Percentiles rank a stretch among this genome's conserved stretches.
These are phyloP conservation scores for Notiomystis cincta DNA, from an alignment of 2,113 vertebrate species.

Conservation along the genomic window DNA sequence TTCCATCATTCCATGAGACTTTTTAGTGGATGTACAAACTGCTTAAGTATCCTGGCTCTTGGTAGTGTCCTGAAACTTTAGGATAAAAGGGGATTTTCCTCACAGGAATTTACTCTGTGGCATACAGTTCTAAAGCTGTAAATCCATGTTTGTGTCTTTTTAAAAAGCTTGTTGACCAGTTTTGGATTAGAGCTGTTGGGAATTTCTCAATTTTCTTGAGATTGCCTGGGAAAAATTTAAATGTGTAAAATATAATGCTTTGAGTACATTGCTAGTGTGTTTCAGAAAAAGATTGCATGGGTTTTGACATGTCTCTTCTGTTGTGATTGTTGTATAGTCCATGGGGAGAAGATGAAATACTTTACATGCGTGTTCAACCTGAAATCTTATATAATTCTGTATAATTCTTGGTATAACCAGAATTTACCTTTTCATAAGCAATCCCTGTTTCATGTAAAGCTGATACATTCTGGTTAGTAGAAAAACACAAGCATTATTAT, in stretches of 20 bases:
- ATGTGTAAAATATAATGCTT: neutral
- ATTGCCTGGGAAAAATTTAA: neutral
- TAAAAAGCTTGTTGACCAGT: neutral
- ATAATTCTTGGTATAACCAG: neutral
- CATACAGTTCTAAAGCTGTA: neutral
- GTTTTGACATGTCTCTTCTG: neutral
- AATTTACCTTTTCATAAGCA: neutral
- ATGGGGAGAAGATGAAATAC: neutral
- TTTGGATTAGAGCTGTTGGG: neutral
- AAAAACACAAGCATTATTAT: neutral
- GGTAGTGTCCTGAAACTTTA: neutral
- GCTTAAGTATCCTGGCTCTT: neutral
- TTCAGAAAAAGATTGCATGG: neutral
- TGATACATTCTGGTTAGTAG: neutral
- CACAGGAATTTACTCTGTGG: neutral
- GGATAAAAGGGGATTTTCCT: neutral
- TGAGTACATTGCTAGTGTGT: neutral
- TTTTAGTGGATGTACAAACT: neutral
- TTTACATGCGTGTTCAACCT: neutral
- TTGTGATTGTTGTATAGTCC: neutral
- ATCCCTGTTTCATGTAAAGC: neutral
- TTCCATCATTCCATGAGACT: neutral
- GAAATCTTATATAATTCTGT: no score
- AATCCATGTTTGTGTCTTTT: rapidly evolving
- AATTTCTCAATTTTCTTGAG: neutral